phyloP scores from a whole-genome alignment of 2,888 invertebrate species.

The Ecdyonurus torrentis region DNA sequence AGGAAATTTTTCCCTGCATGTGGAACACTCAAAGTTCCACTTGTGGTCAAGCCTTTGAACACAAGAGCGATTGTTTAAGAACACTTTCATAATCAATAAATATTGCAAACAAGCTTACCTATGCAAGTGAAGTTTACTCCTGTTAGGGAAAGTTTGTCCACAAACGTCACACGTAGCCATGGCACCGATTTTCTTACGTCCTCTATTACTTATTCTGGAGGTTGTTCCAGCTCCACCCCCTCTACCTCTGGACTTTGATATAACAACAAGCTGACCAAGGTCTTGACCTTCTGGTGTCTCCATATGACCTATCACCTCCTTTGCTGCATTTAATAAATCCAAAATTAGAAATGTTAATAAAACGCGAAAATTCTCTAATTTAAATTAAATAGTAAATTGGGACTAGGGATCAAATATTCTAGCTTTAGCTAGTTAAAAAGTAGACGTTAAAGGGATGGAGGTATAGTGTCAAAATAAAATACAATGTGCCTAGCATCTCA shows the following conservation, averaged over 20 bases:
- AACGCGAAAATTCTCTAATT: too few species aligned
- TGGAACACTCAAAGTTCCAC: slow-evolving; percentile 35
- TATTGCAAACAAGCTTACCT: slow-evolving; percentile 24
- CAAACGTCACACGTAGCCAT: slow-evolving; percentile 34
- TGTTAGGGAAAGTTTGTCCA: slow-evolving; percentile 32
- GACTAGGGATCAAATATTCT: too few species aligned
- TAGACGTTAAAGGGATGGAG: too few species aligned
- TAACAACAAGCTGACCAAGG: slow-evolving; percentile 42
- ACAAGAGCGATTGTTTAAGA: too few species aligned
- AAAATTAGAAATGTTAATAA: background rate
- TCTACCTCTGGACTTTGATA: slow-evolving; percentile 33
- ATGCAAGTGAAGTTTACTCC: slow-evolving; percentile 29
- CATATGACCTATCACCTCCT: slow-evolving; percentile 47
- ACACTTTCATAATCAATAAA: too few species aligned
- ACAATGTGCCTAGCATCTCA: too few species aligned
- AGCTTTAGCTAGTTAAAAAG: too few species aligned
- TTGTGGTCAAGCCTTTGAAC: background rate
- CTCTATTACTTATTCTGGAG: slow-evolving; percentile 22
- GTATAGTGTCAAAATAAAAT: too few species aligned
- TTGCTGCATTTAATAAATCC: background rate
- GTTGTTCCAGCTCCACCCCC: slow-evolving; percentile 32
- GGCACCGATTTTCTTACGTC: slow-evolving; percentile 18
- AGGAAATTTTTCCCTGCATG: slow-evolving; percentile 31
- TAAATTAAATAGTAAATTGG: too few species aligned
- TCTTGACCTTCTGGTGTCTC: slow-evolving; percentile 40